phyloP scores from a whole-genome alignment of 2,888 invertebrate species.

The Mycalesis mineus region DNA sequence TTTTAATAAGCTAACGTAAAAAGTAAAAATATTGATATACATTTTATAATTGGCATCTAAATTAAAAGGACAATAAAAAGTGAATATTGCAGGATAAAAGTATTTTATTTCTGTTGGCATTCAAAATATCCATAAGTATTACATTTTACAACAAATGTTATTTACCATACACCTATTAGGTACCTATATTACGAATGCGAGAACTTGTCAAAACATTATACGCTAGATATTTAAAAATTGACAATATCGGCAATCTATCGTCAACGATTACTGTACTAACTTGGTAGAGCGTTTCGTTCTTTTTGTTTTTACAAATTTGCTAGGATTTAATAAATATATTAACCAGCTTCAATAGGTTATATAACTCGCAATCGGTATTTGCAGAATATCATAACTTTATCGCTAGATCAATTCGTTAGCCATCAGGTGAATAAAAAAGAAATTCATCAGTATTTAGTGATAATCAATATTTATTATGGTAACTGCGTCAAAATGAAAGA shows the following conservation, averaged over 20 bases:
- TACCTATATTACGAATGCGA: conserved; percentile 59
- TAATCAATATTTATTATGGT: conserved; percentile 40
- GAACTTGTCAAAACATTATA: conserved; percentile 54
- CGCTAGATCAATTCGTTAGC: no score
- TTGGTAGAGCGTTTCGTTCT: no score
- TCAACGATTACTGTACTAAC: conserved; percentile 24
- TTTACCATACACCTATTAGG: conserved; percentile 56
- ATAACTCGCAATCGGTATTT: no score
- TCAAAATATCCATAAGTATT: conserved; percentile 71
- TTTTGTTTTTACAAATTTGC: no score
- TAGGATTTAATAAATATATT: no score
- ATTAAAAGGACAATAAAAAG: no score
- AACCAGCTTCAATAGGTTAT: no score
- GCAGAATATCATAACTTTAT: no score
- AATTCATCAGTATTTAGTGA: conserved; percentile 17
- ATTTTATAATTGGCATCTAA: no score
- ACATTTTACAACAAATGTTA: conserved; percentile 73
- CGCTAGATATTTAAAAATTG: conserved; percentile 74
- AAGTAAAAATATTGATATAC: no score
- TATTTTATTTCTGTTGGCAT: conserved; percentile 70
- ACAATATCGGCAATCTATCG: conserved; percentile 58
- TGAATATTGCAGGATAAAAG: conserved; percentile 53
- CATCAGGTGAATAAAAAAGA: conserved; percentile 14
- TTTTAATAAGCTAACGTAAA: no score
- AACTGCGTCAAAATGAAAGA: conserved; percentile 59